A percentile compares a stretch with the other conserved stretches of the same genome.
These are phyloP conservation scores for Vidua macroura DNA, from an alignment of 2,113 vertebrate species.

Conservation along the genomic window DNA sequence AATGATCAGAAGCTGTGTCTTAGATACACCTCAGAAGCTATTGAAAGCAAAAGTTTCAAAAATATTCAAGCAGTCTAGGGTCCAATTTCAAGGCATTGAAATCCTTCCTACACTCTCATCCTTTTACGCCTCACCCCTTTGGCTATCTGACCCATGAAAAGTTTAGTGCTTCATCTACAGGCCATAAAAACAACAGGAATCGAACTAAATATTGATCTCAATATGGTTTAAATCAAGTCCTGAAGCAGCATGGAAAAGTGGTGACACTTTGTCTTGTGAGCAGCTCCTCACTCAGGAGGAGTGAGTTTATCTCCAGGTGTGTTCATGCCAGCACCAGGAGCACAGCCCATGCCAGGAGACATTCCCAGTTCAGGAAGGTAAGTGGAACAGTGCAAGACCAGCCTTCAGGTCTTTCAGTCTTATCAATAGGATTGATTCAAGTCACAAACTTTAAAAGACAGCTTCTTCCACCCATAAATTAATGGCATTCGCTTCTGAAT, in stretches of 20 bases:
- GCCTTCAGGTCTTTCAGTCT: neutral
- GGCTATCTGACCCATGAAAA: neutral
- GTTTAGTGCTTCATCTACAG: neutral
- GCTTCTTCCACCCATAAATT: neutral
- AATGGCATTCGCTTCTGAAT: neutral
- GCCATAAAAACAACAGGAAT: neutral
- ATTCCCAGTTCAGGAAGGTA: neutral
- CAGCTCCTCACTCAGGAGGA: neutral
- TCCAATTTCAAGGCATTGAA: neutral
- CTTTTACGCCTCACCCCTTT: neutral
- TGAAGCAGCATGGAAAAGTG: neutral
- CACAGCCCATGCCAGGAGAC: neutral
- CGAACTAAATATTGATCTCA: neutral
- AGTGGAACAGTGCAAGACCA: neutral
- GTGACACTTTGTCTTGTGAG: neutral
- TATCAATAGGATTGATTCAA: neutral
- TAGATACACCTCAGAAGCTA: neutral
- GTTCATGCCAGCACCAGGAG: neutral
- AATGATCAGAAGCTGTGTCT: neutral
- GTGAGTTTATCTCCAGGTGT: too few species aligned
- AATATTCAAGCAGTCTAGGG: neutral
- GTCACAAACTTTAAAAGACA: neutral
- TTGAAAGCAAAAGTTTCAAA: neutral
- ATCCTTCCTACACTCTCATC: neutral
- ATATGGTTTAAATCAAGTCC: neutral